A percentile compares a stretch with the other conserved stretches of the same genome.
These are phyloP conservation scores for Sphaerophoria rueppellii DNA, from an alignment of 2,888 invertebrate species.

Conservation along the genomic window DNA sequence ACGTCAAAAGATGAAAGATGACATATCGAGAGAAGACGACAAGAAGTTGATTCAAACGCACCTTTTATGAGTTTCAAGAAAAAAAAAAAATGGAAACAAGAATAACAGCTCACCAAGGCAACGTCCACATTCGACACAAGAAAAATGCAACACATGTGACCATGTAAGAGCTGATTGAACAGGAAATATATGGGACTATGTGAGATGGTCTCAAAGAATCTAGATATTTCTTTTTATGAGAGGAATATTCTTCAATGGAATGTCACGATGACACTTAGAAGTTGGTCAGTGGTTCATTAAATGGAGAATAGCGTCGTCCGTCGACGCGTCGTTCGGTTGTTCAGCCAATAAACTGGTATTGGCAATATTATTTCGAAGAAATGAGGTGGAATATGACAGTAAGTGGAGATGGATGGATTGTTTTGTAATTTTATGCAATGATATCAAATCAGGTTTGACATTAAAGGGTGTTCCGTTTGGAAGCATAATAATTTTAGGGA, in stretches of 20 bases:
- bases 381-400: slow-evolving; percentile 36
- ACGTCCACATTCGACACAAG: not conserved
- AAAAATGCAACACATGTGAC: slow-evolving; percentile 46
- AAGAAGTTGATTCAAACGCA: slow-evolving; percentile 21
- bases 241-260: slow-evolving; percentile 69
- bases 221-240: slow-evolving; percentile 23
- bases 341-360: slow-evolving; percentile 50
- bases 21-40: slow-evolving; percentile 30
- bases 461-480: not conserved
- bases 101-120: slow-evolving; percentile 7
- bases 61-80: slow-evolving; percentile 26
- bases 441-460: not conserved
- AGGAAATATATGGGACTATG: slow-evolving; percentile 64
- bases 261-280: slow-evolving; percentile 65
- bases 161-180: slow-evolving; percentile 58
- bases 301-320: slow-evolving; percentile 8
- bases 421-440: not conserved
- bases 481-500: too few species aligned
- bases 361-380: slow-evolving; percentile 24
- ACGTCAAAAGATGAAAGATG: slow-evolving; percentile 60
- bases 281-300: slow-evolving; percentile 68
- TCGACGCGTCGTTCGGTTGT: slow-evolving; percentile 24
- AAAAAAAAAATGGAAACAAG: slow-evolving; percentile 31
- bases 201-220: slow-evolving; percentile 40
- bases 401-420: slow-evolving; percentile 3